phyloP scores from a whole-genome alignment of 2,797 vertebrate species.

The Tauraco hartlaubi region DNA sequence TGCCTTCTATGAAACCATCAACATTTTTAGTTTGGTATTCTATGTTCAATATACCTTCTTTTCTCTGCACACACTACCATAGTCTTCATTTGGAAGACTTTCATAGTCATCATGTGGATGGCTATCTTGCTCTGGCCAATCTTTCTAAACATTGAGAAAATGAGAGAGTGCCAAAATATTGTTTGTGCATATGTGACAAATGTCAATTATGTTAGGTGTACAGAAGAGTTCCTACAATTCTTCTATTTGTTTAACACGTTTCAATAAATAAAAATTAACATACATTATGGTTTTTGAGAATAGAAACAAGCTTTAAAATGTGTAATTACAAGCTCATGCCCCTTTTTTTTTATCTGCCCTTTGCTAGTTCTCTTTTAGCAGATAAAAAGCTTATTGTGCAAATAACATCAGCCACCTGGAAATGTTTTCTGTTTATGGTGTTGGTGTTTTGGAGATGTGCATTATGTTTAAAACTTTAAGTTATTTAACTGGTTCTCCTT shows the following conservation, averaged over 20 bases:
- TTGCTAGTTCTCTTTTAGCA: not conserved
- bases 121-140: not conserved
- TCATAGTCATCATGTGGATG: not conserved
- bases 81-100: not conserved
- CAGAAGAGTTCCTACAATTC: not conserved
- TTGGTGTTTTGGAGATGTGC: not conserved
- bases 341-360: not conserved
- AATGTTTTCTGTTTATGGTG: not conserved
- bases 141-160: not conserved
- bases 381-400: not conserved
- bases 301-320: not conserved
- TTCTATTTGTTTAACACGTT: not conserved
- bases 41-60: not conserved
- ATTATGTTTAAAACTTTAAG: not conserved
- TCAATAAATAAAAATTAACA: not conserved
- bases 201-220: not conserved
- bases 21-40: not conserved
- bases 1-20: not conserved
- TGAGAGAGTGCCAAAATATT: not conserved
- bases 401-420: not conserved
- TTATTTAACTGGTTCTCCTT: not conserved
- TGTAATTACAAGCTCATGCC: not conserved
- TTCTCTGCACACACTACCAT: not conserved
- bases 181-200: not conserved
- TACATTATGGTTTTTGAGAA: not conserved